Conservation (phyloP, 2,888 invertebrate genomes). For the Pammene aurita region DNA sequence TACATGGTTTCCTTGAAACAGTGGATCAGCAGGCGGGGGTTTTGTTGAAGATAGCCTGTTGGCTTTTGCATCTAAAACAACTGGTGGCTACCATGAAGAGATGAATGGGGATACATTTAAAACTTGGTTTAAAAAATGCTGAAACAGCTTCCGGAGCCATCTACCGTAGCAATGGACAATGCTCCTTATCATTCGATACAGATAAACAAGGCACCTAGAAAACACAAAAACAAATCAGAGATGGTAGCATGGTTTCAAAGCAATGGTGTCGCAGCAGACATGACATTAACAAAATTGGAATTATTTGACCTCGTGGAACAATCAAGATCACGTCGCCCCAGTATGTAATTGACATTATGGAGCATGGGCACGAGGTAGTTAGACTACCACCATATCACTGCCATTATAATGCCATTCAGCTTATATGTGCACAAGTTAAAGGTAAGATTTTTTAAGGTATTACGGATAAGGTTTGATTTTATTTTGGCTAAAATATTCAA, state of each 20-base stretch:
- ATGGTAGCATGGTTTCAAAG: neutral
- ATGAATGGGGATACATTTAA: neutral
- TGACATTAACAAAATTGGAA: neutral
- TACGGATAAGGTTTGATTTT: too few species aligned
- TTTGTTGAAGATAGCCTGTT: neutral
- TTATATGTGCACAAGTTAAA: constrained; percentile 5
- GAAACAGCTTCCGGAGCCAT: neutral
- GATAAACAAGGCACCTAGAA: neutral
- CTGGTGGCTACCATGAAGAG: neutral
- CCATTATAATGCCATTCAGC: neutral
- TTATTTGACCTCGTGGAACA: neutral
- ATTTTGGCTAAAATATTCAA: too few species aligned
- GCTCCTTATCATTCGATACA: neutral
- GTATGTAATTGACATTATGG: neutral
- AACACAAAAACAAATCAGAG: neutral
- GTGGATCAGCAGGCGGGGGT: neutral
- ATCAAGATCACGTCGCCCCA: neutral
- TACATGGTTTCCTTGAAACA: too few species aligned
- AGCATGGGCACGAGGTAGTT: neutral
- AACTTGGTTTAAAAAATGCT: neutral
- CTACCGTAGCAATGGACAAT: neutral
- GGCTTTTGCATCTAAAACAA: neutral
- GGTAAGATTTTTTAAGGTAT: neutral
- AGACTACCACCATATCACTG: neutral
- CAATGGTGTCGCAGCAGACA: neutral